These are phyloP conservation scores for Adineta ricciae DNA, from an alignment of 2,888 invertebrate species.

Conservation along the genomic window DNA sequence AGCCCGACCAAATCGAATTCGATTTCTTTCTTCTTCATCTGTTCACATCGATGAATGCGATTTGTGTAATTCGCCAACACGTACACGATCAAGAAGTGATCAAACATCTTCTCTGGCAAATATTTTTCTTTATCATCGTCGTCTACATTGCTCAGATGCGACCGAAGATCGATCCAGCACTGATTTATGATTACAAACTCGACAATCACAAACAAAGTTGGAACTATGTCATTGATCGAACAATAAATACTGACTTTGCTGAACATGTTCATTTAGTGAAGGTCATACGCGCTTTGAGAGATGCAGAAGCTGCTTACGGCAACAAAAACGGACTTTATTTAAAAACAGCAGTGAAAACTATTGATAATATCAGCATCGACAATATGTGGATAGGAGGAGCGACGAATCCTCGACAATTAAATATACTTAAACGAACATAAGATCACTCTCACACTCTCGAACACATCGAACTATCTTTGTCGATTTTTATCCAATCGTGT, in stretches of 20 bases:
- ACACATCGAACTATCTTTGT: no score
- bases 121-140: neutral
- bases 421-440: neutral
- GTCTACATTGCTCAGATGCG: neutral
- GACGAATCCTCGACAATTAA: neutral
- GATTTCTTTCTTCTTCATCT: conserved; percentile 12
- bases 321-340: neutral
- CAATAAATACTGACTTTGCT: neutral
- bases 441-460: no score
- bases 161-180: neutral
- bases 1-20: neutral
- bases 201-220: neutral
- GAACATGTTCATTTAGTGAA: neutral
- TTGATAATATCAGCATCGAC: neutral
- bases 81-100: neutral
- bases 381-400: neutral
- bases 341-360: conserved; percentile 3
- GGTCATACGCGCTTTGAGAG: neutral
- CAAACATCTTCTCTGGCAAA: neutral
- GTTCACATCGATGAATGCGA: neutral
- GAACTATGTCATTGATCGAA: conserved; percentile 1
- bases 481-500: no score
- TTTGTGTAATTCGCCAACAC: neutral
- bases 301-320: neutral
- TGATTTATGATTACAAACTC: neutral